A percentile compares a stretch with the other conserved stretches of the same genome.
phyloP scores from a whole-genome alignment of 2,888 invertebrate genomes.

The Drosophila crucigera region DNA sequence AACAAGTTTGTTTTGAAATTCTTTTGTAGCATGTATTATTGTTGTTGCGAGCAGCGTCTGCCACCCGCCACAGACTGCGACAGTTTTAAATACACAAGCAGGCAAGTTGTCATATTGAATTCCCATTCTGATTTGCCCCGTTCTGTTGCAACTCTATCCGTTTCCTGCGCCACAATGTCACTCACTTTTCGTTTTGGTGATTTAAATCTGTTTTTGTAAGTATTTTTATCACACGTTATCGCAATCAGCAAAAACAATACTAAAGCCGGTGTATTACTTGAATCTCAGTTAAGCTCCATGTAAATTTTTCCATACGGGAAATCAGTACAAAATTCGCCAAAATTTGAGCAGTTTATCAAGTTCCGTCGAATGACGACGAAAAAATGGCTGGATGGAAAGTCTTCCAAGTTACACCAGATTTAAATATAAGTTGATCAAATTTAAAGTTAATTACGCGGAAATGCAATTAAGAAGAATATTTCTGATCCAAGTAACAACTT shows the following conservation, averaged over 20 bases:
- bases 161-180: slow-evolving; percentile 40
- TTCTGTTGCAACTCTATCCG: slow-evolving; percentile 26
- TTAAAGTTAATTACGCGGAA: neutral
- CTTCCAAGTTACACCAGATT: slow-evolving; percentile 8
- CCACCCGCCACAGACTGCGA: slow-evolving; percentile 9
- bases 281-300: slow-evolving; percentile 44
- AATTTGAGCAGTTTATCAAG: slow-evolving; percentile 14
- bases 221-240: slow-evolving; percentile 54
- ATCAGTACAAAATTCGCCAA: slow-evolving; percentile 19
- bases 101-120: slow-evolving; percentile 41
- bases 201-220: slow-evolving; percentile 31
- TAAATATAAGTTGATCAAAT: neutral
- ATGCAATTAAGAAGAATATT: neutral
- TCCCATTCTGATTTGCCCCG: slow-evolving; percentile 22
- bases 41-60: slow-evolving; percentile 32
- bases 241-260: slow-evolving; percentile 29
- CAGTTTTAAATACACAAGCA: slow-evolving; percentile 50
- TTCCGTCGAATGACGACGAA: neutral
- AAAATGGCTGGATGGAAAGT: neutral
- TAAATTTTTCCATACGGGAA: slow-evolving; percentile 47
- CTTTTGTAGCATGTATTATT: slow-evolving; percentile 54
- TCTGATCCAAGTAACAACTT: neutral
- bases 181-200: slow-evolving; percentile 9
- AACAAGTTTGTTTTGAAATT: slow-evolving; percentile 75
- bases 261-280: slow-evolving; percentile 30